Conservation (phyloP, 2,113 vertebrate genomes). For the Pycnonotus jocosus region DNA sequence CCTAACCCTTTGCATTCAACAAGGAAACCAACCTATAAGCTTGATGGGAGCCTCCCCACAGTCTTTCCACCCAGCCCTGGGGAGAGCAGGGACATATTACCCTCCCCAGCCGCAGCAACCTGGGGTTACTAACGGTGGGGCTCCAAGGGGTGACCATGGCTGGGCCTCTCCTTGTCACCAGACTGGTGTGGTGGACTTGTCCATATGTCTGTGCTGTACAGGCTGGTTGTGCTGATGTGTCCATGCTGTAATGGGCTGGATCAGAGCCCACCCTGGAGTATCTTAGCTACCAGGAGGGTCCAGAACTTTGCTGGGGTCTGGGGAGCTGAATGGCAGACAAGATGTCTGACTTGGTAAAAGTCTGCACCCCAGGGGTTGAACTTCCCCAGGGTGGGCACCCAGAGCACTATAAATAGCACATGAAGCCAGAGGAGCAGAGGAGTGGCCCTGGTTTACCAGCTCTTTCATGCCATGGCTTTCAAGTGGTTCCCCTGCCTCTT, state of each 20-base stretch:
- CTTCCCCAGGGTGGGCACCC: constrained; percentile 70
- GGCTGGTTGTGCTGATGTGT: not conserved
- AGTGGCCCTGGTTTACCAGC: constrained; percentile 67
- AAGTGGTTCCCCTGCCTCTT: constrained; percentile 71
- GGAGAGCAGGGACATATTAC: not conserved
- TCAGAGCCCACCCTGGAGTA: not conserved
- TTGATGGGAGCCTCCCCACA: not conserved
- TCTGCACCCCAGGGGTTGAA: constrained; percentile 54
- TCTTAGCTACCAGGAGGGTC: not conserved
- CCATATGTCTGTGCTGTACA: accelerated
- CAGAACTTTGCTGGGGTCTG: not conserved
- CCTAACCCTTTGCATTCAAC: not conserved
- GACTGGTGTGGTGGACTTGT: not conserved
- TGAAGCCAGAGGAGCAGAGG: constrained; percentile 48
- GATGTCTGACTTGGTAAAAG: constrained; percentile 39
- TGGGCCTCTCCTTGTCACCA: not conserved
- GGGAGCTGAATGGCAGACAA: not conserved
- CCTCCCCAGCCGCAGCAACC: not conserved
- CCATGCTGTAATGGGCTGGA: not conserved
- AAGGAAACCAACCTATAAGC: not conserved
- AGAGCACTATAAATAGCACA: constrained; percentile 64
- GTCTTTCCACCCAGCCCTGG: not conserved
- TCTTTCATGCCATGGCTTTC: constrained; percentile 69
- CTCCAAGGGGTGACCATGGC: not conserved
- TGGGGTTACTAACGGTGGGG: not conserved